Evolutionary conservation across 2,797 vertebrate species (phyloP).

Genomic region (Trichosurus vulpecula): DNA sequence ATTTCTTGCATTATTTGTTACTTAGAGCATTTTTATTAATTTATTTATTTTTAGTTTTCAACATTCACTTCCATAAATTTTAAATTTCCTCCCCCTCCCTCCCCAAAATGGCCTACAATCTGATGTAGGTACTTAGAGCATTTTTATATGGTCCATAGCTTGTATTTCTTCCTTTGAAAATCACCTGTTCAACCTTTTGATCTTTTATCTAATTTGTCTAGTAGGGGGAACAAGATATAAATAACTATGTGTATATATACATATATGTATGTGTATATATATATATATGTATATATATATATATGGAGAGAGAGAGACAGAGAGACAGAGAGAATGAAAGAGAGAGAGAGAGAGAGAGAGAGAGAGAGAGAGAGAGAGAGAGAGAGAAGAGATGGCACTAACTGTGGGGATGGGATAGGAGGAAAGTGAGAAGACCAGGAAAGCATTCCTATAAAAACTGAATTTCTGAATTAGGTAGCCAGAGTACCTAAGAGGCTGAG

Average conservation of each 20-base stretch:
- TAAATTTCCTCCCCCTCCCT: too few relatives aligned
- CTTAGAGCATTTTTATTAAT: not conserved
- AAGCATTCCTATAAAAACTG: not conserved
- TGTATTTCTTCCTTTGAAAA: not conserved
- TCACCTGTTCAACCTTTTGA: not conserved
- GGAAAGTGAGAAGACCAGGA: not conserved
- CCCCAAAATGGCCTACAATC: too few relatives aligned
- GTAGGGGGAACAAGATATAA: not conserved
- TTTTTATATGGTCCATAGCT: not conserved
- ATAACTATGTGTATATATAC: not conserved
- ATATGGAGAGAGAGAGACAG: too few relatives aligned
- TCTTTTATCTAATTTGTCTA: not conserved
- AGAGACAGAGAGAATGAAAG: too few relatives aligned
- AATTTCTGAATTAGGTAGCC: not conserved
- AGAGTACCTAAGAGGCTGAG: not conserved
- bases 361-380: too few relatives aligned
- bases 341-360: too few relatives aligned
- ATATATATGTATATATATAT: accelerated
- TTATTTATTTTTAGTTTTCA: too few relatives aligned
- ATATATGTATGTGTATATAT: too few relatives aligned
- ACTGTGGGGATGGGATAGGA: not conserved
- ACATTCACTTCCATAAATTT: too few relatives aligned
- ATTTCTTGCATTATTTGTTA: not conserved
- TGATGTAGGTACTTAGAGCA: not conserved
- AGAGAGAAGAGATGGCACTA: not conserved